phyloP scores from a whole-genome alignment of 2,113 vertebrate species.

The Apistogramma diplotaenia region DNA sequence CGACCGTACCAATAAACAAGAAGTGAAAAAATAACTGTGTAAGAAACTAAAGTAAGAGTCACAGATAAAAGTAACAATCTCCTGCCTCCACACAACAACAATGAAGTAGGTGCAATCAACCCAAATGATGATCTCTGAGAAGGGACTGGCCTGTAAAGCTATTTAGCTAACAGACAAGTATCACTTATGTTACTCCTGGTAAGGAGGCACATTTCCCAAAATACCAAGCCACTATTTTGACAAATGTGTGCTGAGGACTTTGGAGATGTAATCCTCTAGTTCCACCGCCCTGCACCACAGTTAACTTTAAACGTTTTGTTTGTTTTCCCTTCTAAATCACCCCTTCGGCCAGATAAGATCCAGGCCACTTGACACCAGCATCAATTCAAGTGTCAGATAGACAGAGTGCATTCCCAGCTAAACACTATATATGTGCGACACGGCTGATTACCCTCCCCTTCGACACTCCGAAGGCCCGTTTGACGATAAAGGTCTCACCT shows the following conservation, averaged over 20 bases:
- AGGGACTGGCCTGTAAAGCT: not conserved
- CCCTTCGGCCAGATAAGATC: not conserved
- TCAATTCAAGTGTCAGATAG: conserved; percentile 27
- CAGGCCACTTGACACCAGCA: not conserved
- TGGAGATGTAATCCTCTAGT: not conserved
- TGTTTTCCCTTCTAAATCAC: conserved; percentile 9
- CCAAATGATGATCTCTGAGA: not conserved
- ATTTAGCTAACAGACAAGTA: not conserved
- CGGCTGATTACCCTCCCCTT: not conserved
- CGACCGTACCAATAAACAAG: not conserved
- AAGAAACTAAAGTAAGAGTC: not conserved
- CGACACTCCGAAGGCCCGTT: not conserved
- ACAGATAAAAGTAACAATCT: not conserved
- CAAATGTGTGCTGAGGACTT: not conserved
- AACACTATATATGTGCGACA: conserved; percentile 23
- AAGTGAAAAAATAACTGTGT: not conserved
- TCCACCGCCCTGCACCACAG: not conserved
- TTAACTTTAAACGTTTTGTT: not conserved
- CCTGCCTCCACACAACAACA: not conserved
- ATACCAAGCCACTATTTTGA: not conserved
- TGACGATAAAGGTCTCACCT: conserved; percentile 48
- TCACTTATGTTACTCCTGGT: not conserved
- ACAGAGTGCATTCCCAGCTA: conserved; percentile 18
- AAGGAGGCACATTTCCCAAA: not conserved
- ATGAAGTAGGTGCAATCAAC: not conserved